Conservation (phyloP, 2,113 vertebrate species). For the Cricetomys ansorgei region DNA sequence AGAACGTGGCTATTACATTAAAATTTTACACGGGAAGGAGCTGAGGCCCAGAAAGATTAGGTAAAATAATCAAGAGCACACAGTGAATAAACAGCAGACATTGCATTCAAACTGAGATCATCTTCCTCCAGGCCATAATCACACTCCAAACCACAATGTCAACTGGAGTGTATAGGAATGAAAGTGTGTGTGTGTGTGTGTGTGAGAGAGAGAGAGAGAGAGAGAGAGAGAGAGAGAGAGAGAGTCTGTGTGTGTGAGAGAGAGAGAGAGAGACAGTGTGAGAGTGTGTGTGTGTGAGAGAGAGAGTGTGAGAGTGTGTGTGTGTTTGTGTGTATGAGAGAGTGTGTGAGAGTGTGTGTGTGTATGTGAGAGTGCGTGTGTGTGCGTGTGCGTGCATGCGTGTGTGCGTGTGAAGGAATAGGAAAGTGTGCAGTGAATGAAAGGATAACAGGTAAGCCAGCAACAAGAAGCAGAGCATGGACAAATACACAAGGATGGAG, state of each 20-base stretch:
- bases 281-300: neutral
- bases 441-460: neutral
- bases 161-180: neutral
- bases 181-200: neutral
- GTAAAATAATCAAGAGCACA: neutral
- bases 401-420: no score
- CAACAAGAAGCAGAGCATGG: neutral
- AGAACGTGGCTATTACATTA: neutral
- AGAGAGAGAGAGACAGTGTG: no score
- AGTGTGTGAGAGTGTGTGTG: no score
- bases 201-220: no score
- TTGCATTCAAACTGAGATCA: neutral
- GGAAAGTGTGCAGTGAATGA: neutral
- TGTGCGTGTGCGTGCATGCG: neutral
- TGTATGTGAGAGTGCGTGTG: neutral
- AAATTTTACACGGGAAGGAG: slow-evolving; percentile 36
- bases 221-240: no score
- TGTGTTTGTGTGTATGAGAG: no score
- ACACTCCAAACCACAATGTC: neutral
- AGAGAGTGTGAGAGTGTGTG: neutral
- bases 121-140: neutral
- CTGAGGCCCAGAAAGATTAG: neutral
- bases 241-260: neutral
- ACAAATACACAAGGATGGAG: neutral
- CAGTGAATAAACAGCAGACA: neutral